Conservation (phyloP, 2,113 vertebrate genomes). For the Oreocharis arfaki region DNA sequence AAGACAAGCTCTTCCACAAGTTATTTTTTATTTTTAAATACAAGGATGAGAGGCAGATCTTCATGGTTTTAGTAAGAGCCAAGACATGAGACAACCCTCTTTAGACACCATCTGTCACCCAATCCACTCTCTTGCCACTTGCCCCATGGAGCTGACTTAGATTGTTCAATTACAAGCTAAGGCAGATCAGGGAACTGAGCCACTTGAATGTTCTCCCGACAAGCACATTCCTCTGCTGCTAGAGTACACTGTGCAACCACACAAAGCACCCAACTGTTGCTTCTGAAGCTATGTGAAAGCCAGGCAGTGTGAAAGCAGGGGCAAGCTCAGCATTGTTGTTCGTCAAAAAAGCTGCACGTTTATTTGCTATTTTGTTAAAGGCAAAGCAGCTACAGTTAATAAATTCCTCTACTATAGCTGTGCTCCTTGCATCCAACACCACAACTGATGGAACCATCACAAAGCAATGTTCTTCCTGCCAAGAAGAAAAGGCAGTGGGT, state of each 20-base stretch:
- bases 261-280: background rate
- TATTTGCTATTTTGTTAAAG: background rate
- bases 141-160: accelerated
- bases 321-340: background rate
- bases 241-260: background rate
- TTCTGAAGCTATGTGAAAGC: background rate
- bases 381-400: background rate
- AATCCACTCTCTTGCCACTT: background rate
- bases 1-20: background rate
- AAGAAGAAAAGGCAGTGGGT: background rate
- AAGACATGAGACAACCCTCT: background rate
- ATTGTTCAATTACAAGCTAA: background rate
- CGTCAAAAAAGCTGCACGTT: background rate
- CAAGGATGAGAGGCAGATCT: background rate
- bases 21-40: background rate
- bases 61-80: background rate
- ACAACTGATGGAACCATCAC: background rate
- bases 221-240: background rate
- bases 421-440: background rate
- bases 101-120: background rate
- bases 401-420: background rate
- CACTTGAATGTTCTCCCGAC: background rate
- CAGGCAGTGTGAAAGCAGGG: background rate
- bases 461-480: background rate
- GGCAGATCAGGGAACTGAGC: background rate